These are phyloP conservation scores for Athrips mouffetella DNA, from an alignment of 2,888 invertebrate species.

Conservation along the genomic window DNA sequence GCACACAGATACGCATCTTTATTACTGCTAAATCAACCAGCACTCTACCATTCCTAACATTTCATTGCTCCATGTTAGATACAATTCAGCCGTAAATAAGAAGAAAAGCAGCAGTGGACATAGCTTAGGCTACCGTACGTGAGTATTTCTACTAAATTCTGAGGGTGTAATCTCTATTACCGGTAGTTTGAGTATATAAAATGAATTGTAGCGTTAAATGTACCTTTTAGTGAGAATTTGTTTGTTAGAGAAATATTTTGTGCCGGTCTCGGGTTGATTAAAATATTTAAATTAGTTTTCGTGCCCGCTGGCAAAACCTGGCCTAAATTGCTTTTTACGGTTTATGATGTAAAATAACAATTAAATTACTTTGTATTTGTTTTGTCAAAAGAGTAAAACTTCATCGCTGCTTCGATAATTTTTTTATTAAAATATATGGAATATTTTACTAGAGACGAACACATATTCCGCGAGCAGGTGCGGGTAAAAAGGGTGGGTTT, in stretches of 20 bases:
- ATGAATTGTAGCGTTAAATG: constrained; percentile 8
- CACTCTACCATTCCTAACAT: neutral
- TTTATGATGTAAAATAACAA: neutral
- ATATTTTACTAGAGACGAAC: too few species aligned
- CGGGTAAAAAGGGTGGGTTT: too few species aligned
- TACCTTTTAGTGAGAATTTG: constrained; percentile 4
- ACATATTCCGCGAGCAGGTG: too few species aligned
- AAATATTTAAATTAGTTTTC: constrained; percentile 8
- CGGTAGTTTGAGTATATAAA: constrained; percentile 2
- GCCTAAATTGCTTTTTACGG: constrained; percentile 2
- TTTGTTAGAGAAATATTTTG: constrained; percentile 2
- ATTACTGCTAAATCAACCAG: neutral
- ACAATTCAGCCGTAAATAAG: too few species aligned
- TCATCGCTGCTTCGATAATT: too few species aligned
- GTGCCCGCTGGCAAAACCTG: neutral
- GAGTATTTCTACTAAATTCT: neutral
- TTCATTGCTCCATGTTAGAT: too few species aligned
- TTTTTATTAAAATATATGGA: too few species aligned
- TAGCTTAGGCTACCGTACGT: neutral
- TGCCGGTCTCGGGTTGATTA: neutral
- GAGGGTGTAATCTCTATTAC: constrained; percentile 6
- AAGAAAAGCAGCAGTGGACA: too few species aligned
- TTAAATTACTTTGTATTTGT: too few species aligned
- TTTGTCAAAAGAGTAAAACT: too few species aligned
- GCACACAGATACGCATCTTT: neutral